Evolutionary conservation across 2,797 vertebrate genomes (phyloP).

Genomic region (Chaetodon trifasciatus): DNA sequence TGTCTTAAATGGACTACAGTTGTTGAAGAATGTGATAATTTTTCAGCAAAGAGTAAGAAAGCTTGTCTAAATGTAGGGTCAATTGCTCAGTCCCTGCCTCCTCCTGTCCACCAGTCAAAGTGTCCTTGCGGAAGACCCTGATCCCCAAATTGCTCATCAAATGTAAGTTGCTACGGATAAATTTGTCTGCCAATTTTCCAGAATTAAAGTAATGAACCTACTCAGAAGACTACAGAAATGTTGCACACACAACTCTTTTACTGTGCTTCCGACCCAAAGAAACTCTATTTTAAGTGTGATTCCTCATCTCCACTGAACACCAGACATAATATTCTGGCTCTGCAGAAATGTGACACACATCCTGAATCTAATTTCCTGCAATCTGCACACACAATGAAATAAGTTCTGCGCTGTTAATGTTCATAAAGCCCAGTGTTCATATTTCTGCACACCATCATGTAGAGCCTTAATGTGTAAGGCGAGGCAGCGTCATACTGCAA

Average conservation of each 20-base stretch:
- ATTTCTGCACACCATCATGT: neutral
- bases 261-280: neutral
- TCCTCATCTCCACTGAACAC: neutral
- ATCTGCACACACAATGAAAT: slow-evolving; percentile 14
- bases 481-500: neutral
- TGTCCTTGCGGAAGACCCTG: neutral
- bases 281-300: neutral
- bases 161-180: neutral
- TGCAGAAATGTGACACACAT: slow-evolving; percentile 12
- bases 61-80: neutral
- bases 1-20: neutral
- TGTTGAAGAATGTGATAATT: neutral
- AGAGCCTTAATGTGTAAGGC: neutral
- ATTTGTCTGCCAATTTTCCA: neutral
- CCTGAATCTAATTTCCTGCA: slow-evolving; percentile 16
- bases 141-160: too few relatives aligned
- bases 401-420: slow-evolving; percentile 8
- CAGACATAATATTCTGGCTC: neutral
- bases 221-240: neutral
- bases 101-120: neutral
- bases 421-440: neutral
- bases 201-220: neutral
- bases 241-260: neutral
- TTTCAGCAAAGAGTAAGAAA: neutral
- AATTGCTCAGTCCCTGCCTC: neutral